A percentile compares a stretch with the other conserved stretches of the same genome.
Conservation (phyloP, 35 echinoderm and acorn worm species). For the Strongylocentrotus purpuratus region DNA sequence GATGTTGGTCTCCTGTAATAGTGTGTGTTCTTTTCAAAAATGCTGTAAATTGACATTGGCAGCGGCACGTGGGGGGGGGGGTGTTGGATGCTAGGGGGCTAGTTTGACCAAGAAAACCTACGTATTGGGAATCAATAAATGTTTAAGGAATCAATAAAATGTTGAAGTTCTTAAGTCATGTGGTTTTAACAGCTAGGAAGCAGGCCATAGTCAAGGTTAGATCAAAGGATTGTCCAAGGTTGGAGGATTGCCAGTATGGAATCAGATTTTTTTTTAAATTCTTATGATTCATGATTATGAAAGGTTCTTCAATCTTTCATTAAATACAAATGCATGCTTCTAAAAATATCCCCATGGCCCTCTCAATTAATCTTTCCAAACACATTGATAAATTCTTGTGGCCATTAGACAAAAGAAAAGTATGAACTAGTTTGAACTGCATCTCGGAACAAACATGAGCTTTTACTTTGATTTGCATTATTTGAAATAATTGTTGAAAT, state of each 20-base stretch:
- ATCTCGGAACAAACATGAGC: background rate
- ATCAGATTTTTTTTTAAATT: background rate
- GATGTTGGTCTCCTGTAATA: no score
- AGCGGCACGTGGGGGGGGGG: no score
- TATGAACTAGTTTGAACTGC: background rate
- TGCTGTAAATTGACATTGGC: no score
- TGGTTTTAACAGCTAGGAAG: background rate
- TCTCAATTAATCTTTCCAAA: background rate
- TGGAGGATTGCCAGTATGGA: background rate
- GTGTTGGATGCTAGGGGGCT: no score
- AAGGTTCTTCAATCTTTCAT: background rate
- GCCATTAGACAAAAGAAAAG: background rate
- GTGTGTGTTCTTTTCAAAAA: no score
- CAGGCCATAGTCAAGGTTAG: background rate
- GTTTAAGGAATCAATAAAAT: no score
- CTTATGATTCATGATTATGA: constrained; percentile 4
- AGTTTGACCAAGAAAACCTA: no score
- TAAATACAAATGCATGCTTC: background rate
- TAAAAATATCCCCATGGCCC: background rate
- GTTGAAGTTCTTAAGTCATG: background rate
- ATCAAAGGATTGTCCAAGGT: background rate
- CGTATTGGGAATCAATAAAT: no score
- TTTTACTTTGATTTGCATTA: background rate
- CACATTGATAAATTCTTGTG: background rate
- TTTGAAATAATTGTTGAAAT: background rate